Percentiles rank a stretch among this genome's conserved stretches.
Evolutionary conservation across 2,113 vertebrate species (phyloP).

Genomic region (Pleuronectes platessa): DNA sequence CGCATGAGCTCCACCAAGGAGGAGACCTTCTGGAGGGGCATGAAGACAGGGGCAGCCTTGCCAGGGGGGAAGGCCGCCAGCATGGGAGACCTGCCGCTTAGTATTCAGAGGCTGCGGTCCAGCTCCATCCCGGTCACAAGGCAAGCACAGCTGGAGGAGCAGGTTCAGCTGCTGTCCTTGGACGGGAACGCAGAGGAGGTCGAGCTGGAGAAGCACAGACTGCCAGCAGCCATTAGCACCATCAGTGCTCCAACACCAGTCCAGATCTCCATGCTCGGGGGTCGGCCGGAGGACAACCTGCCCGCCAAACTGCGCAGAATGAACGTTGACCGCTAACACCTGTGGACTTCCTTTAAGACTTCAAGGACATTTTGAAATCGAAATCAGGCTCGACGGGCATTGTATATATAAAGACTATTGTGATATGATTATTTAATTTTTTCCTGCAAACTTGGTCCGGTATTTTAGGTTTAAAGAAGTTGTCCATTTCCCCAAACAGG

Average conservation of each 20-base stretch:
- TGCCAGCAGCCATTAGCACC: slow-evolving; percentile 31
- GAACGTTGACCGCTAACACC: slow-evolving; percentile 80
- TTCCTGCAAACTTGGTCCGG: slow-evolving; percentile 32
- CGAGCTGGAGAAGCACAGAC: slow-evolving; percentile 74
- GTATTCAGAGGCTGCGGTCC: slow-evolving; percentile 82
- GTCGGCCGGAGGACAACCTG: slow-evolving; percentile 82
- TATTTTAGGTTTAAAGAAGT: slow-evolving; percentile 55
- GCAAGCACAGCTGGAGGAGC: slow-evolving; percentile 76
- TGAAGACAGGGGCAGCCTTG: slow-evolving; percentile 67
- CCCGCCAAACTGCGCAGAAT: slow-evolving; percentile 83
- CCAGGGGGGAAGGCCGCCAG: slow-evolving; percentile 82
- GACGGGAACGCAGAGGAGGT: slow-evolving; percentile 66
- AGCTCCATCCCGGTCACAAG: slow-evolving; percentile 64
- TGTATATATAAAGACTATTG: slow-evolving; percentile 60
- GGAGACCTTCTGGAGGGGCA: slow-evolving; percentile 75
- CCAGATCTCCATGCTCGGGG: slow-evolving; percentile 66
- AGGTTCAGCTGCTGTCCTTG: slow-evolving; percentile 79
- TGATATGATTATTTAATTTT: slow-evolving; percentile 35
- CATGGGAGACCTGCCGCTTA: slow-evolving; percentile 84
- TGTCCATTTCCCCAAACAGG: slow-evolving; percentile 40
- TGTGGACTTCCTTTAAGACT: slow-evolving; percentile 21
- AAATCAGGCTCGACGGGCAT: slow-evolving; percentile 30
- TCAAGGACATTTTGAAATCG: slow-evolving; percentile 11
- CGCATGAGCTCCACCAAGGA: slow-evolving; percentile 84
- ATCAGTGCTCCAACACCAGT: slow-evolving; percentile 40